Evolutionary conservation across 2,113 vertebrate genomes (phyloP).

Genomic region (Narcine bancroftii): DNA sequence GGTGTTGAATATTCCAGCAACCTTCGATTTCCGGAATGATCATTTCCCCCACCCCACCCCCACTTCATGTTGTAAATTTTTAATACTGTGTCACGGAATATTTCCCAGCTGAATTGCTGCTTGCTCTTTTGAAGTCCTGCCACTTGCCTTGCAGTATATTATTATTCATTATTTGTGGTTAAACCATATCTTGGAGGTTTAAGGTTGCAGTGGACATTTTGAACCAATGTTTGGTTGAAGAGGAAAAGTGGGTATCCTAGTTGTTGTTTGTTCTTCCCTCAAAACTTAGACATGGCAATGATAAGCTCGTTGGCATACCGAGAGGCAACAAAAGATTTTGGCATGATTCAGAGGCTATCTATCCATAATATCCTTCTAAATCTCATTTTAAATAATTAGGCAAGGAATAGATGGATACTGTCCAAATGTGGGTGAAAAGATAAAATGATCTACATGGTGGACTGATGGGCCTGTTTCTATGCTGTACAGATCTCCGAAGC

Average conservation of each 20-base stretch:
- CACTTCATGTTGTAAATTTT: neutral
- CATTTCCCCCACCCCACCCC: neutral
- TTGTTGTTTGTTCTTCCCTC: neutral
- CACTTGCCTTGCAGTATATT: neutral
- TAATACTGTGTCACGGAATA: neutral
- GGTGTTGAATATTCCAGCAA: neutral
- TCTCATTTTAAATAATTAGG: neutral
- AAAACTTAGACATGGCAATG: too few species aligned
- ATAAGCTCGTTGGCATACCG: too few species aligned
- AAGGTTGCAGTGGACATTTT: neutral
- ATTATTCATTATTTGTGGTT: neutral
- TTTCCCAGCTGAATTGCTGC: neutral
- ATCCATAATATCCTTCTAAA: neutral
- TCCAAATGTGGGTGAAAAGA: too few species aligned
- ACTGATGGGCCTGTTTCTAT: too few species aligned
- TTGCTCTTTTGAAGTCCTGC: conserved; percentile 1
- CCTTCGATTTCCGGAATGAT: neutral
- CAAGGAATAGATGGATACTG: too few species aligned
- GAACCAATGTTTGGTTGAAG: neutral
- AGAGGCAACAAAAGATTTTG: neutral
- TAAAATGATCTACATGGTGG: too few species aligned
- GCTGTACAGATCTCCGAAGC: too few species aligned
- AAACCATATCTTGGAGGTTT: neutral
- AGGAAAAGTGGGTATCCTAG: neutral
- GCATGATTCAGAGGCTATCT: neutral